These are phyloP conservation scores for Lepus oiostolus DNA, from an alignment of 2,797 vertebrate species.

Conservation along the genomic window DNA sequence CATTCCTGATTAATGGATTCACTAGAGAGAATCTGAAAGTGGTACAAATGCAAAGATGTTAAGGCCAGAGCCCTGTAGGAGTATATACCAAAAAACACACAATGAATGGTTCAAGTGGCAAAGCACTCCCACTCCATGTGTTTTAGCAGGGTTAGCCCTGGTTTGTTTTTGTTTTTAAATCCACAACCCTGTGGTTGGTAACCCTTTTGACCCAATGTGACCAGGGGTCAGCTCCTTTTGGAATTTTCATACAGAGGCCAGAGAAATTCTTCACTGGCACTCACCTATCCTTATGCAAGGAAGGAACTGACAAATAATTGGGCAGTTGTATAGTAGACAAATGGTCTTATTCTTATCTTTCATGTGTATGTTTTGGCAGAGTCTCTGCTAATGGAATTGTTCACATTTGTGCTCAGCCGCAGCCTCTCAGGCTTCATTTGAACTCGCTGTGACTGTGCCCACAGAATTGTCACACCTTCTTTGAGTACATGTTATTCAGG, in stretches of 20 bases:
- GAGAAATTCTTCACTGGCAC: constrained; percentile 48
- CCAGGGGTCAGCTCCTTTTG: constrained; percentile 28
- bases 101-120: background rate
- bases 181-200: background rate
- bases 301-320: constrained; percentile 70
- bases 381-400: background rate
- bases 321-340: constrained; percentile 54
- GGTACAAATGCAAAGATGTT: background rate
- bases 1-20: background rate
- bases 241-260: background rate
- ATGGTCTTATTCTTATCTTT: constrained; percentile 63
- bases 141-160: background rate
- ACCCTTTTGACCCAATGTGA: constrained; percentile 39
- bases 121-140: background rate
- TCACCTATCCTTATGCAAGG: constrained; percentile 63
- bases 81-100: background rate
- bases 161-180: background rate
- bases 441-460: background rate
- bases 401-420: background rate
- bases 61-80: background rate
- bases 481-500: background rate
- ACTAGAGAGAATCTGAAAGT: background rate
- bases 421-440: background rate
- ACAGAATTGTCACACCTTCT: background rate
- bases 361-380: constrained; percentile 65